These are phyloP conservation scores for Parasteatoda tepidariorum DNA, from an alignment of 1,140 invertebrate species.

Conservation along the genomic window DNA sequence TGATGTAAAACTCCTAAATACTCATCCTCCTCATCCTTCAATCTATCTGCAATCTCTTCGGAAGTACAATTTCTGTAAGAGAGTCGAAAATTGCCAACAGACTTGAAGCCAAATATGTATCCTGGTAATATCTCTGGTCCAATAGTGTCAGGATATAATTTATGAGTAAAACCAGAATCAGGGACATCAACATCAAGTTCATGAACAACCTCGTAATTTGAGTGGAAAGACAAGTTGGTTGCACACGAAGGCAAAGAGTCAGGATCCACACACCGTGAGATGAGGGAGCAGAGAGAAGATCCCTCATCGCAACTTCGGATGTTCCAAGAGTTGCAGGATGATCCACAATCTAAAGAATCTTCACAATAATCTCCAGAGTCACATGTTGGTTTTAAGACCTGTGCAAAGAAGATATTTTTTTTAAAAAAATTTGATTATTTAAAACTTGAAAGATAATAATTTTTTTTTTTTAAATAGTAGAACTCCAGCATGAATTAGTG, in stretches of 20 bases:
- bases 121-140: constrained; percentile 2
- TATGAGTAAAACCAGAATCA: neutral
- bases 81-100: constrained; percentile 6
- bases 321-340: constrained; percentile 1
- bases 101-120: constrained; percentile 35
- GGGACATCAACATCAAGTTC: neutral
- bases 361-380: constrained; percentile 31
- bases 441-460: too few species aligned
- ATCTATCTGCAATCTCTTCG: constrained; percentile 3
- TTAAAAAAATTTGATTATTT: too few species aligned
- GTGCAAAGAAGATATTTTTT: neutral
- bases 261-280: constrained; percentile 15
- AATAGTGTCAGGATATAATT: neutral
- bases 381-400: constrained; percentile 33
- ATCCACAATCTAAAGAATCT: neutral
- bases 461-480: too few species aligned
- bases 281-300: constrained; percentile 8
- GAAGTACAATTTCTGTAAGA: constrained; percentile 3
- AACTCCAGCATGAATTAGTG: too few species aligned
- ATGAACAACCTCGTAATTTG: neutral
- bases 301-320: neutral
- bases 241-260: neutral
- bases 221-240: neutral
- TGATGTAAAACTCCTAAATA: constrained; percentile 14
- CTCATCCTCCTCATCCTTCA: neutral